Conservation (phyloP, 2,113 vertebrate species). For the Suricata suricatta region DNA sequence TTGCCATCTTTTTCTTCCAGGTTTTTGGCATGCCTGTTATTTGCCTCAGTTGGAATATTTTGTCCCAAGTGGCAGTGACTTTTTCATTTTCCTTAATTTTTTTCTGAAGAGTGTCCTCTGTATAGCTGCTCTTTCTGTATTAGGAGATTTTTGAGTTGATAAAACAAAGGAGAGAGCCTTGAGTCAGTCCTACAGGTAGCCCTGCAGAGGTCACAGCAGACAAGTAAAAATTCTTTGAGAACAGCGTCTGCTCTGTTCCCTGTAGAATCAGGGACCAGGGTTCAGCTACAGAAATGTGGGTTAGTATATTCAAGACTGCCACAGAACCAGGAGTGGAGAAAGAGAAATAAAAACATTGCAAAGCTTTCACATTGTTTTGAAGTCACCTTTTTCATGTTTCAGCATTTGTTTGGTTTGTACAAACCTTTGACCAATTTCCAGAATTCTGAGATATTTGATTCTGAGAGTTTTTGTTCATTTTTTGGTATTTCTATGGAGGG, state of each 20-base stretch:
- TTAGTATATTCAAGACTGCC: neutral
- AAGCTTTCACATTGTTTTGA: neutral
- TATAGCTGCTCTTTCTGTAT: neutral
- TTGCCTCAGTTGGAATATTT: slow-evolving; percentile 9
- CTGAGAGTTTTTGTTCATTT: neutral
- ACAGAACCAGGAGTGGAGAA: neutral
- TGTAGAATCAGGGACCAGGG: neutral
- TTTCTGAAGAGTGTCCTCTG: neutral
- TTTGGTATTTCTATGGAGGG: neutral
- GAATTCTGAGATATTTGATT: neutral
- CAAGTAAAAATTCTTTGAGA: neutral
- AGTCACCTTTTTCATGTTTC: neutral
- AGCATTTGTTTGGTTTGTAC: neutral
- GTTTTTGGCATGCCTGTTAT: neutral
- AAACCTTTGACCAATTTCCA: neutral
- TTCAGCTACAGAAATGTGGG: neutral
- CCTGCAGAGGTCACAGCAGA: neutral
- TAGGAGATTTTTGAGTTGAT: neutral
- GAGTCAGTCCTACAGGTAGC: neutral
- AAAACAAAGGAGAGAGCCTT: neutral
- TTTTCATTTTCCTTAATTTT: neutral
- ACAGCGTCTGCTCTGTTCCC: neutral
- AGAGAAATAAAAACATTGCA: neutral
- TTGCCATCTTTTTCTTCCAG: neutral
- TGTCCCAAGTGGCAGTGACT: neutral